These are phyloP conservation scores for Spodoptera frugiperda DNA, from an alignment of 1,140 invertebrate genomes.

Conservation along the genomic window DNA sequence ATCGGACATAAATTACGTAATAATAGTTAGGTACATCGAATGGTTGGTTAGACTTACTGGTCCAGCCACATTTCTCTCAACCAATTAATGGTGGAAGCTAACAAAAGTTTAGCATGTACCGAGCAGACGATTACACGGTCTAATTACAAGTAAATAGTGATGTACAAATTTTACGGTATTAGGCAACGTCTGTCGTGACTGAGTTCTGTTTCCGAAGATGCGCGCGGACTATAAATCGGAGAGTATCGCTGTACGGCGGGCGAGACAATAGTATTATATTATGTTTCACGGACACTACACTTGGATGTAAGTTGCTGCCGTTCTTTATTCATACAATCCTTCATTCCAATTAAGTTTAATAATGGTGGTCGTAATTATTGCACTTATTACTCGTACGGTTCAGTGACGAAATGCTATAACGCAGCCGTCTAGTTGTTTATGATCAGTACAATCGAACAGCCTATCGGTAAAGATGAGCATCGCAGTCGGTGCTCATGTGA, in stretches of 20 bases:
- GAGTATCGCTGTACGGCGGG: constrained; percentile 67
- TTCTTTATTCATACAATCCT: constrained; percentile 71
- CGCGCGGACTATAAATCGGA: constrained; percentile 67
- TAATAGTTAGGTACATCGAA: not conserved
- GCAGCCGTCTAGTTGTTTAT: constrained; percentile 7
- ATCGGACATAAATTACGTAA: no score
- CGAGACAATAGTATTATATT: constrained; percentile 38
- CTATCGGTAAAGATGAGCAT: constrained; percentile 18
- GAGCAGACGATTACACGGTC: constrained; percentile 19
- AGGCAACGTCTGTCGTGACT: constrained; percentile 60
- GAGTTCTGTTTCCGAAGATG: constrained; percentile 58
- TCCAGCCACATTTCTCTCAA: not conserved
- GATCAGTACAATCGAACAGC: constrained; percentile 37
- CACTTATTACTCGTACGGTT: constrained; percentile 69
- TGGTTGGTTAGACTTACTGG: not conserved
- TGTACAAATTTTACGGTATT: constrained; percentile 56
- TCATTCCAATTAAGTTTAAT: constrained; percentile 75
- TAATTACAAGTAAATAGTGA: constrained; percentile 22
- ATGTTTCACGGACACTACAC: constrained; percentile 57
- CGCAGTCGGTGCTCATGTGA: constrained; percentile 20
- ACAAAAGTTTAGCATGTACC: not conserved
- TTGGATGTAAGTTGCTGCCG: constrained; percentile 4
- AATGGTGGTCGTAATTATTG: constrained; percentile 70
- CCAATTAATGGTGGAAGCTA: constrained; percentile 4
- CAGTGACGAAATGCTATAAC: constrained; percentile 58